Evolutionary conservation across 1,140 invertebrate genomes (phyloP).

Genomic region (Drosophila albomicans): DNA sequence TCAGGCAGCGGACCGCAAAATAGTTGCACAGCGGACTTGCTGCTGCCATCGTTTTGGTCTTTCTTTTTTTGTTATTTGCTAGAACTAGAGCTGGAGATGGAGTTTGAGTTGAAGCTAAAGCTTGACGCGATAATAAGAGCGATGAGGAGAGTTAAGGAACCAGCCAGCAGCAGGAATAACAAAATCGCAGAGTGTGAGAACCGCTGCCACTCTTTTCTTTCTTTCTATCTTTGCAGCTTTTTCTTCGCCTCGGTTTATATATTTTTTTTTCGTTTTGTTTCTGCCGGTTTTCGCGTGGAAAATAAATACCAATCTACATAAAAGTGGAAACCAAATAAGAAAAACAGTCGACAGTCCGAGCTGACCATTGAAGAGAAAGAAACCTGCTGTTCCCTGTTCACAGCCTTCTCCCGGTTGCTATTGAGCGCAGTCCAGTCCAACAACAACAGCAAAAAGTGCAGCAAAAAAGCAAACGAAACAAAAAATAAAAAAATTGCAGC

Average conservation of each 20-base stretch:
- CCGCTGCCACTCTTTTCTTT: constrained; percentile 46
- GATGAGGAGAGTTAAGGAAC: constrained; percentile 73
- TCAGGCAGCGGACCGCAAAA: constrained; percentile 80
- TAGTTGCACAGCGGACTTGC: constrained; percentile 64
- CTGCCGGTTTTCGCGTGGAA: constrained; percentile 74
- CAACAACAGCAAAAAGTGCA: constrained; percentile 27
- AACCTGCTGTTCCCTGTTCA: constrained; percentile 59
- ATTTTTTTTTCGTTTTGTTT: constrained; percentile 32
- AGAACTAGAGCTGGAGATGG: constrained; percentile 10
- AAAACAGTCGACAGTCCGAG: constrained; percentile 61
- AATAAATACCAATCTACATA: constrained; percentile 83
- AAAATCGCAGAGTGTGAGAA: constrained; percentile 69
- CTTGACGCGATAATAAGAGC: constrained; percentile 82
- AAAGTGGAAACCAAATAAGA: constrained; percentile 81
- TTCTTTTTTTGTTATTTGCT: constrained; percentile 28
- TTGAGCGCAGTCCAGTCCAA: constrained; percentile 51
- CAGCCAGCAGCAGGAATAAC: constrained; percentile 31
- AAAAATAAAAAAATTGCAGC: constrained; percentile 28
- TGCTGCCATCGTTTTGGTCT: constrained; percentile 46
- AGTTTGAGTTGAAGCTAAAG: constrained; percentile 30
- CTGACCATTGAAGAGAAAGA: constrained; percentile 64
- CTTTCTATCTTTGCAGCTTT: constrained; percentile 20
- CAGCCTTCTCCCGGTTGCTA: constrained; percentile 50
- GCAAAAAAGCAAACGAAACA: constrained; percentile 46
- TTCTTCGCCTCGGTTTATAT: background rate